These are phyloP conservation scores for Podarcis muralis DNA, from an alignment of 2,113 vertebrate genomes.

Conservation along the genomic window DNA sequence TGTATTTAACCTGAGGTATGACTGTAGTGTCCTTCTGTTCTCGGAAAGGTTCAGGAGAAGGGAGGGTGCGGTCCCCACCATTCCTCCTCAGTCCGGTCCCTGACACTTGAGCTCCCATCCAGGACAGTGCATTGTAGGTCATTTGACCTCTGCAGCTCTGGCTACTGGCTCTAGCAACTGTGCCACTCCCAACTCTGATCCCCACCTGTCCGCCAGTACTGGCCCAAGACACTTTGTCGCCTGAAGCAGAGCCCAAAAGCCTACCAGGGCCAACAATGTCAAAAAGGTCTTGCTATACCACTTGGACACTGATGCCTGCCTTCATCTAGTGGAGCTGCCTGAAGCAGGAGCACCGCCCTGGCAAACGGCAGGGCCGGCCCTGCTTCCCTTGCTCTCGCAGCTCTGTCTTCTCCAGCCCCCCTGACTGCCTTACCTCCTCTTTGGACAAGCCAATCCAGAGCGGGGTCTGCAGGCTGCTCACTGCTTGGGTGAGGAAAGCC, in stretches of 20 bases:
- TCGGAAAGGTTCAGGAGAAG: too few relatives aligned
- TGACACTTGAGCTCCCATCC: neutral
- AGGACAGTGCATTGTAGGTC: neutral
- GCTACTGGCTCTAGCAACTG: neutral
- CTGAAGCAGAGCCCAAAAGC: neutral
- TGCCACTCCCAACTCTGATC: neutral
- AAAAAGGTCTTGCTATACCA: neutral
- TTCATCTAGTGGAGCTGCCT: neutral
- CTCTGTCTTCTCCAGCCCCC: neutral
- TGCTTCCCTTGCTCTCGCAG: neutral
- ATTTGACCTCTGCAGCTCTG: neutral
- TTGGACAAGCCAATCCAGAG: constrained; percentile 92
- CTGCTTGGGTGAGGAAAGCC: constrained; percentile 87
- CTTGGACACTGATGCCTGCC: neutral
- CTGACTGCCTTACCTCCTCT: constrained; percentile 78
- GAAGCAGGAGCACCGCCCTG: neutral
- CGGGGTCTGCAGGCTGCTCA: constrained; percentile 78
- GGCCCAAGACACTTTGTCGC: neutral
- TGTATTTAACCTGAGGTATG: too few relatives aligned
- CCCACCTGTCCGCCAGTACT: neutral
- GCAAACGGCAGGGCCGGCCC: neutral
- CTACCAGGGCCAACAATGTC: too few relatives aligned
- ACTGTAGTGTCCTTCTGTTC: too few relatives aligned
- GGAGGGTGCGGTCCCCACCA: too few relatives aligned
- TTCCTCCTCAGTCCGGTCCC: neutral